phyloP scores from a whole-genome alignment of 2,797 vertebrate species.

The Ibycter americanus region DNA sequence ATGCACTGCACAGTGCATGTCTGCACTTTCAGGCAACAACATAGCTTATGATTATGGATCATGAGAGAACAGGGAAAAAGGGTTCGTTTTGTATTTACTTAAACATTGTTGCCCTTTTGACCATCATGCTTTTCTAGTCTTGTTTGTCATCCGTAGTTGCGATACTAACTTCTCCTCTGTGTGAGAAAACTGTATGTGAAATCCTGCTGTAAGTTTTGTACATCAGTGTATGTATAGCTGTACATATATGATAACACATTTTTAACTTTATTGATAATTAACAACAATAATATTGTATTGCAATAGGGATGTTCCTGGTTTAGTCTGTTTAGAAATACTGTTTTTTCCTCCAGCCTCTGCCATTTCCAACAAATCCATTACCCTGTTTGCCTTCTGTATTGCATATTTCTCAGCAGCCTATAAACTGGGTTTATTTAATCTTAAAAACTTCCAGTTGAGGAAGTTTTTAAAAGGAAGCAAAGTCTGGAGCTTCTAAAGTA shows the following conservation, averaged over 20 bases:
- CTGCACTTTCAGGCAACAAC: conserved; percentile 72
- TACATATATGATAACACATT: not conserved
- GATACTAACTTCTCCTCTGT: not conserved
- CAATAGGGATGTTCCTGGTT: not conserved
- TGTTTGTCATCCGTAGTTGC: conserved; percentile 13
- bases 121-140: conserved; percentile 49
- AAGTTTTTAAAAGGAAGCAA: not conserved
- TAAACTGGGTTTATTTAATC: not conserved
- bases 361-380: not conserved
- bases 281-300: not conserved
- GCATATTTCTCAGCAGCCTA: not conserved
- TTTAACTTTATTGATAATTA: not conserved
- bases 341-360: not conserved
- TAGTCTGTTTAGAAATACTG: not conserved
- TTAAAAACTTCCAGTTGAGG: not conserved
- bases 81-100: conserved; percentile 44
- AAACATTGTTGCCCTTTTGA: conserved; percentile 58
- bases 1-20: conserved; percentile 74
- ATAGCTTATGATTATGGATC: conserved; percentile 69
- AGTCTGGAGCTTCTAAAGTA: not conserved
- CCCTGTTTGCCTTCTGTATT: not conserved
- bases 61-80: conserved; percentile 51
- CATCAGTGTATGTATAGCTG: not conserved
- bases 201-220: not conserved
- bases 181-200: not conserved